phyloP scores from a whole-genome alignment of 2,113 vertebrate species.

The Astur gentilis region DNA sequence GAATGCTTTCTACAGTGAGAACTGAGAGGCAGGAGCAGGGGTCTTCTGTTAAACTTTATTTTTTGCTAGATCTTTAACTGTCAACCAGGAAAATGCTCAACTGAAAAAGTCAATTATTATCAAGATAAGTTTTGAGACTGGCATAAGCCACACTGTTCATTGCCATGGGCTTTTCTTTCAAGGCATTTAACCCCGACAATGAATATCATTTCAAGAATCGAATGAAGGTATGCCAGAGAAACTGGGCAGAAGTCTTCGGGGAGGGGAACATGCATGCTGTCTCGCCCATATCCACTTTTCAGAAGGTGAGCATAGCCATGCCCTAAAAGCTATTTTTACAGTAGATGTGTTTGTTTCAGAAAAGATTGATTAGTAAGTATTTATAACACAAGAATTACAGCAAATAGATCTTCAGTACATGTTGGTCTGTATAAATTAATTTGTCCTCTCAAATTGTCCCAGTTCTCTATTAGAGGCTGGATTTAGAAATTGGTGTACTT shows the following conservation, averaged over 20 bases:
- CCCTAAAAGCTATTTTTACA: background rate
- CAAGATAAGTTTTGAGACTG: background rate
- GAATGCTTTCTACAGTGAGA: background rate
- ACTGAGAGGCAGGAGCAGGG: background rate
- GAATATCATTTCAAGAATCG: slow-evolving; percentile 99
- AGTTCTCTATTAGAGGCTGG: background rate
- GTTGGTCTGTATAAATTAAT: background rate
- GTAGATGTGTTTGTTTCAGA: background rate
- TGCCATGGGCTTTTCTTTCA: slow-evolving; percentile 1
- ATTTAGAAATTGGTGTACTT: background rate
- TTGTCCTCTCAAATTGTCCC: background rate
- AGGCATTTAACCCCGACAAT: slow-evolving; percentile 98
- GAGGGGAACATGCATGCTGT: slow-evolving; percentile 94
- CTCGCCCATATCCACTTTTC: slow-evolving; percentile 88
- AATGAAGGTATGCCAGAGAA: slow-evolving; percentile 95
- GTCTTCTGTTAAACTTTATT: background rate
- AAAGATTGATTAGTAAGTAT: background rate
- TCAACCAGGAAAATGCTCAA: background rate
- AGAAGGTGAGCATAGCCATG: slow-evolving; percentile 76
- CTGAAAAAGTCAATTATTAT: background rate
- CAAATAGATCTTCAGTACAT: background rate
- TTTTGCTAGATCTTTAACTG: background rate
- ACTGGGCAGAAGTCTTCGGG: slow-evolving; percentile 96
- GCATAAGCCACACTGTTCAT: background rate
- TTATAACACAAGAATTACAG: background rate